A percentile compares a stretch with the other conserved stretches of the same genome.
These are phyloP conservation scores for Matsumurasca onukii DNA, from an alignment of 1,140 invertebrate species.

Conservation along the genomic window DNA sequence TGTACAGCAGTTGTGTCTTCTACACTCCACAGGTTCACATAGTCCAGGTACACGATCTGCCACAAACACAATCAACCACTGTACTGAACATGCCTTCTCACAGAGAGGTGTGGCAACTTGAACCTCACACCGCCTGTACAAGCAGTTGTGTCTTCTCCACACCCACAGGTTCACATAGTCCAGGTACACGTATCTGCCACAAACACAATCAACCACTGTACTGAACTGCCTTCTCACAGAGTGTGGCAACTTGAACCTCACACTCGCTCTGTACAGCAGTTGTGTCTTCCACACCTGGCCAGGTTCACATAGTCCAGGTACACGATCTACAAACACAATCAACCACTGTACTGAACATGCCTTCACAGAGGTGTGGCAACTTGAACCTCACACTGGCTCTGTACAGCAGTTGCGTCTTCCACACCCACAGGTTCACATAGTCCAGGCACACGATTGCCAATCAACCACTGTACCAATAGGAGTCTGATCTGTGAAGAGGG, in stretches of 20 bases:
- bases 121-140: conserved; percentile 11
- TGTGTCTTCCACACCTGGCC: conserved; percentile 11
- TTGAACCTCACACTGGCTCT: conserved; percentile 22
- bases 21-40: too few species aligned
- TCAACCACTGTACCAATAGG: too few species aligned
- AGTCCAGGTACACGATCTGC: too few species aligned
- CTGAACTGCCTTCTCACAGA: conserved; percentile 22
- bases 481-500: too few species aligned
- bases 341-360: too few species aligned
- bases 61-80: too few species aligned
- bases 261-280: conserved; percentile 15
- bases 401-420: conserved; percentile 16
- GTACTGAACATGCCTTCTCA: too few species aligned
- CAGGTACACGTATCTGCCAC: too few species aligned
- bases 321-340: too few species aligned
- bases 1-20: too few species aligned
- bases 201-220: too few species aligned
- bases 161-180: conserved; percentile 18
- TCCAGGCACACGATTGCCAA: conserved; percentile 27
- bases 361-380: conserved; percentile 27
- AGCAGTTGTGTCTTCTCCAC: conserved; percentile 13
- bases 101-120: too few species aligned
- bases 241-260: conserved; percentile 25
- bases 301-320: conserved; percentile 27
- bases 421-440: conserved; percentile 20